These are phyloP conservation scores for Drosophila anceps DNA, from an alignment of 2,888 invertebrate genomes.

Conservation along the genomic window DNA sequence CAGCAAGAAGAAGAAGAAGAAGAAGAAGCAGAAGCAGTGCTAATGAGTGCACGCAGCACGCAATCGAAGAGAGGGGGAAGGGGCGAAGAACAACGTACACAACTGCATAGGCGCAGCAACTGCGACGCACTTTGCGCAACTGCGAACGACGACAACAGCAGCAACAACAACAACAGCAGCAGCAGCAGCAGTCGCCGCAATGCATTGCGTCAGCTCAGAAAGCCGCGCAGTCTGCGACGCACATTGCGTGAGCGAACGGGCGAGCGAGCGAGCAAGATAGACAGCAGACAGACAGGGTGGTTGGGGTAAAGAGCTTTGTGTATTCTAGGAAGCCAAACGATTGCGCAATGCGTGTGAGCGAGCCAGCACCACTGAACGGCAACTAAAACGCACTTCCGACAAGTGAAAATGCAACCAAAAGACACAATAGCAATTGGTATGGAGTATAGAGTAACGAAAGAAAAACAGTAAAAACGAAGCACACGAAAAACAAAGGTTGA, in stretches of 20 bases:
- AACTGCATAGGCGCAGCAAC: constrained; percentile 51
- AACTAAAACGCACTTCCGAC: constrained; percentile 70
- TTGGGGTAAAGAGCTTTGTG: constrained; percentile 41
- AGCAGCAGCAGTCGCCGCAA: constrained; percentile 21
- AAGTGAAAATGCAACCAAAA: constrained; percentile 70
- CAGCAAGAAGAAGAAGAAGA: constrained; percentile 3
- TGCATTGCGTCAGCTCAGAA: constrained; percentile 64
- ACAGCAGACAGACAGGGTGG: constrained; percentile 12
- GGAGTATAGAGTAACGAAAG: constrained; percentile 8
- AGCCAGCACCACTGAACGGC: constrained; percentile 8
- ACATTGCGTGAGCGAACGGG: constrained; percentile 9
- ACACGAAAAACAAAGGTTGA: constrained; percentile 51
- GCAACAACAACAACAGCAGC: constrained; percentile 12
- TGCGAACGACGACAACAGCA: constrained; percentile 52
- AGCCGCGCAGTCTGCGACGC: constrained; percentile 54
- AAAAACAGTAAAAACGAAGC: constrained; percentile 37
- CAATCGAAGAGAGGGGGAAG: not conserved
- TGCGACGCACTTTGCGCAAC: constrained; percentile 73
- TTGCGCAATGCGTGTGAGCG: constrained; percentile 63
- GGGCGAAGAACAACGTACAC: constrained; percentile 5
- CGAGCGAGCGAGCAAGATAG: constrained; percentile 20
- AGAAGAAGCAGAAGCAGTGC: constrained; percentile 26
- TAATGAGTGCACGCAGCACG: constrained; percentile 9
- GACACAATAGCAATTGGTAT: constrained; percentile 24
- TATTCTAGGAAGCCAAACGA: constrained; percentile 68